Base-by-base conservation (phyloP, 1,140 invertebrate species). In the Brevipalpus yothersi region DNA sequence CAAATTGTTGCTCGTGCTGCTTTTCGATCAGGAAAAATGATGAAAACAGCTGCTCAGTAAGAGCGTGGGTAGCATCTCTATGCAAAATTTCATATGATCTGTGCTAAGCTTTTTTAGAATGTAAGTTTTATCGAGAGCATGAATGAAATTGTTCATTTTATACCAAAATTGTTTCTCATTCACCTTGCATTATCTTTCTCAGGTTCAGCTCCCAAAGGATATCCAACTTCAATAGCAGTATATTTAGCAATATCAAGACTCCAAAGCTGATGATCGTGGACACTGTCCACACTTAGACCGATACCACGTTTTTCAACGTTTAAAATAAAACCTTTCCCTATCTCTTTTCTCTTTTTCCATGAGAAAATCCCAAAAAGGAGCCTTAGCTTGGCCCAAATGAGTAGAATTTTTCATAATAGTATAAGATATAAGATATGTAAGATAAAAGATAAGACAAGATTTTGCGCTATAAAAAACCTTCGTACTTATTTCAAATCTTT, bases 261-360 rank as follows among this genome's bases (percentile, higher is more conserved):
- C 90, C 90, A 94, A 42, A 78, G 78, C 4, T 73, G 66, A 71
- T 96, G 92, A 51, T 80, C 82, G n/a, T 83, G 75, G 0, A 86
- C 78, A 53, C 76, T 76, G 72, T 98, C 87, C 70, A 86, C 90
- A 0, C 92, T 96, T 19, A 96, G 68, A 0, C 88, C 91, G 0
- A 93, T 82, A 65, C 81, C 79, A 3, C 91, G 75, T 66, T 82
- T 83, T 39, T 76, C 68, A 70, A 97, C n/a, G n/a, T n/a, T n/a
- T n/a, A n/a, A n/a, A n/a, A n/a, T n/a, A n/a, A n/a, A n/a, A n/a
- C n/a, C n/a, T n/a, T n/a, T n/a, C n/a, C n/a, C n/a, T n/a, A n/a
- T n/a, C n/a, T n/a, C n/a, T n/a, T n/a, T n/a, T n/a, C n/a, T n/a
- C n/a, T n/a, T n/a, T n/a, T n/a, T n/a, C n/a, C n/a, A n/a, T n/a